Percentiles rank a stretch among this genome's conserved stretches.
These are phyloP conservation scores for Mermis nigrescens DNA, from an alignment of 2,888 invertebrate genomes.

Conservation along the genomic window DNA sequence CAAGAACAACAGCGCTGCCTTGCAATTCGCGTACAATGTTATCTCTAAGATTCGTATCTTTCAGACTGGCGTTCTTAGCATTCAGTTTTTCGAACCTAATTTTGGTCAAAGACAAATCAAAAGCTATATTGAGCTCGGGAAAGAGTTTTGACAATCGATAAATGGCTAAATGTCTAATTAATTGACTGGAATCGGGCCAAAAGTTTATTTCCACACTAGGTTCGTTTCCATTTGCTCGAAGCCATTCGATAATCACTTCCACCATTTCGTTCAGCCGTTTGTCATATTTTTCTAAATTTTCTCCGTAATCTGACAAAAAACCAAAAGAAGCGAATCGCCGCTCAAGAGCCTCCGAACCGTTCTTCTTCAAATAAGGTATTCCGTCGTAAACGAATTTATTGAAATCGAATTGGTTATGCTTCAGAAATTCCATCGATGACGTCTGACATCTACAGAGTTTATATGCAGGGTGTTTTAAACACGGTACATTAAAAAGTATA, in stretches of 20 bases:
- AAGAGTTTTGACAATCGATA: not conserved
- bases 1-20: not conserved
- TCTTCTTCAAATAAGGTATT: not conserved
- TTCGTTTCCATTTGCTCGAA: too few species aligned
- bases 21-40: not conserved
- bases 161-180: not conserved
- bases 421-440: not conserved
- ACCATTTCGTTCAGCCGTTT: not conserved
- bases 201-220: too few species aligned
- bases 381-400: slow-evolving; percentile 3
- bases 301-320: not conserved
- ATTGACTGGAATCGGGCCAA: not conserved
- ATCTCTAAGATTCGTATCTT: not conserved
- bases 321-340: not conserved
- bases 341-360: not conserved
- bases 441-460: not conserved
- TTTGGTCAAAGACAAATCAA: not conserved
- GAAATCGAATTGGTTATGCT: not conserved
- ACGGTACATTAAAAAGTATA: too few species aligned
- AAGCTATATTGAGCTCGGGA: not conserved
- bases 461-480: too few species aligned
- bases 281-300: not conserved
- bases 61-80: not conserved
- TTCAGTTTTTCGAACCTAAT: not conserved
- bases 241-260: not conserved